Evolutionary conservation across 2,888 invertebrate species (phyloP).

Genomic region (Aleiodes testaceus): DNA sequence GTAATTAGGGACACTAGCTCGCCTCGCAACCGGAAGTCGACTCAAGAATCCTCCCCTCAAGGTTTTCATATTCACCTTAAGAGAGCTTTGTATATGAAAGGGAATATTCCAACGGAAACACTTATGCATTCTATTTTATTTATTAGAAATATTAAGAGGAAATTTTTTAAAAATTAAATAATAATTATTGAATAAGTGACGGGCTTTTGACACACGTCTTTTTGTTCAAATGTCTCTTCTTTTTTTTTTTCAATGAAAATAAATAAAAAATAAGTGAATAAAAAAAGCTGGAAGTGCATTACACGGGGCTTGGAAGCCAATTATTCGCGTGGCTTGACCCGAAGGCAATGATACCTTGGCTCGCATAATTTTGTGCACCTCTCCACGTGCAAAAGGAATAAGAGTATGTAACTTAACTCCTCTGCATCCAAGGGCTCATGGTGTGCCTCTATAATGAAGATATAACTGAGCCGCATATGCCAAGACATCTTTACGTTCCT

Average conservation of each 20-base stretch:
- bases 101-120: conserved; percentile 16
- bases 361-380: conserved; percentile 66
- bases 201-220: too few relatives aligned
- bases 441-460: conserved; percentile 68
- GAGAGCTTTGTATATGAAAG: neutral
- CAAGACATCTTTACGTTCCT: conserved; percentile 70
- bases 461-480: conserved; percentile 67
- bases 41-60: conserved; percentile 69
- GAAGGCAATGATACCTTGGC: conserved; percentile 68
- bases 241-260: neutral
- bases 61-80: conserved; percentile 20
- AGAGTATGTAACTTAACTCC: conserved; percentile 67
- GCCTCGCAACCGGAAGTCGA: conserved; percentile 72
- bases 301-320: conserved; percentile 65
- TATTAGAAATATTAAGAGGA: neutral
- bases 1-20: conserved; percentile 73
- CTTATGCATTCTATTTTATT: conserved; percentile 19
- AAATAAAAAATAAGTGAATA: conserved; percentile 11
- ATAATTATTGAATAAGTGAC: too few relatives aligned
- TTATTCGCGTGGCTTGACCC: conserved; percentile 65
- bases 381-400: conserved; percentile 42
- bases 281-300: conserved; percentile 54
- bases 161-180: neutral
- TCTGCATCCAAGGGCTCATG: conserved; percentile 49
- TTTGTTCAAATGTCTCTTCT: too few relatives aligned